Conservation (phyloP, 1,140 invertebrate genomes). For the Druon quercuslanigerum region DNA sequence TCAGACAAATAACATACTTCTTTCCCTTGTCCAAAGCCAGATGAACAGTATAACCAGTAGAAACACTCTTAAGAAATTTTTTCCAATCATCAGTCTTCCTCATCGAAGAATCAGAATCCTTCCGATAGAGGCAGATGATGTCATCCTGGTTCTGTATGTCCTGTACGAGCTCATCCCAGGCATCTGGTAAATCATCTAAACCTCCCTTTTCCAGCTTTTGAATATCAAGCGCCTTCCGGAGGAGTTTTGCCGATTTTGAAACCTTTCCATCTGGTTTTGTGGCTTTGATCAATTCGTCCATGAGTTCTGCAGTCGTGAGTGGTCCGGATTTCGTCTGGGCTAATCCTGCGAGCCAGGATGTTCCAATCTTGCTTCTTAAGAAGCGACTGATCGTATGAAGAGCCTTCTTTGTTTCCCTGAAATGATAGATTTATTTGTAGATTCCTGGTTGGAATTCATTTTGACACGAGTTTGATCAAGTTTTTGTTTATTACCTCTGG, state of each 20-base stretch:
- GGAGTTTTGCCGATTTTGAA: slow-evolving; percentile 36
- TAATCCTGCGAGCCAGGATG: slow-evolving; percentile 38
- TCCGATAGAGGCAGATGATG: slow-evolving; percentile 53
- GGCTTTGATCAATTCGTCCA: slow-evolving; percentile 36
- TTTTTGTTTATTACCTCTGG: slow-evolving; percentile 33
- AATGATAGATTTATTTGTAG: neutral
- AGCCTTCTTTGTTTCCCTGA: slow-evolving; percentile 40
- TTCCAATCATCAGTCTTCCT: slow-evolving; percentile 46
- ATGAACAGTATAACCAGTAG: slow-evolving; percentile 45
- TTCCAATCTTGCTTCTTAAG: slow-evolving; percentile 41
- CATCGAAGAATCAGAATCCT: slow-evolving; percentile 28
- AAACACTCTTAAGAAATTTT: slow-evolving; percentile 43
- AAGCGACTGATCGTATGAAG: slow-evolving; percentile 40
- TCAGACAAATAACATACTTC: slow-evolving; percentile 51
- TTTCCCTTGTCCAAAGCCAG: slow-evolving; percentile 46
- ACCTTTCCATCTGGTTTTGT: slow-evolving; percentile 2
- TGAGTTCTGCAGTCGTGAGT: slow-evolving; percentile 42
- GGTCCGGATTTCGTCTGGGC: slow-evolving; percentile 22
- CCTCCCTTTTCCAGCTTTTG: neutral
- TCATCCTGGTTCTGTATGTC: slow-evolving; percentile 47
- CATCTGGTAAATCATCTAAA: slow-evolving; percentile 34
- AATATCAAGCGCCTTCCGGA: slow-evolving; percentile 26
- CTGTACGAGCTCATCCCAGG: slow-evolving; percentile 42
- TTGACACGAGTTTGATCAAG: slow-evolving; percentile 2
- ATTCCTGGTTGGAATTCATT: too few species aligned